phyloP scores from a whole-genome alignment of 1,140 invertebrate genomes.

The Drosophila eugracilis region DNA sequence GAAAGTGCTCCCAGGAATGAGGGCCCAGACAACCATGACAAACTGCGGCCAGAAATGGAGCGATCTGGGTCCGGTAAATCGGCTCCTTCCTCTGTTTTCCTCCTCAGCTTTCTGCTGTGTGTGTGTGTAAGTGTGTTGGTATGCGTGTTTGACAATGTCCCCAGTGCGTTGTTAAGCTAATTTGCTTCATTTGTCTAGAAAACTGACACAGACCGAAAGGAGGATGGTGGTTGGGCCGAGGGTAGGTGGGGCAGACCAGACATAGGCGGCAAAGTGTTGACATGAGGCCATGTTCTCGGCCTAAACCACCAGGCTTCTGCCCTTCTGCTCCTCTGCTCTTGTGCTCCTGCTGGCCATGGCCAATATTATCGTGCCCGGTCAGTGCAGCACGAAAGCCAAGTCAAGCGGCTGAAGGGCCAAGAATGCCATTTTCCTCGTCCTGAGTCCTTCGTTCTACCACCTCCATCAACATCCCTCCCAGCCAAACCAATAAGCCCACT shows the following conservation, averaged over 20 bases:
- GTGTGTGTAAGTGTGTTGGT: slow-evolving; percentile 13
- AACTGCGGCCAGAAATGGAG: slow-evolving; percentile 33
- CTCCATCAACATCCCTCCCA: neutral
- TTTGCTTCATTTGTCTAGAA: slow-evolving; percentile 83
- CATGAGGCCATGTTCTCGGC: slow-evolving; percentile 68
- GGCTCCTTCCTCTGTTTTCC: slow-evolving; percentile 1
- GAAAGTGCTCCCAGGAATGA: slow-evolving; percentile 4
- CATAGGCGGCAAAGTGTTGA: slow-evolving; percentile 67
- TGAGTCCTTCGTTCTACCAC: neutral
- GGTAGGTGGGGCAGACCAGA: neutral
- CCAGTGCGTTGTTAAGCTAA: slow-evolving; percentile 79
- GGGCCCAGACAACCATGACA: slow-evolving; percentile 13
- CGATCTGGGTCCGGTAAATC: slow-evolving; percentile 38
- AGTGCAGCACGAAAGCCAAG: slow-evolving; percentile 64
- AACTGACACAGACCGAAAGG: slow-evolving; percentile 54
- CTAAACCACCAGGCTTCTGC: slow-evolving; percentile 20
- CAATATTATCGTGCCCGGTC: slow-evolving; percentile 58
- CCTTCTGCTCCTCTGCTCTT: neutral
- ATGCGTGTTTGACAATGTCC: slow-evolving; percentile 66
- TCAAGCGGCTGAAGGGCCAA: slow-evolving; percentile 43
- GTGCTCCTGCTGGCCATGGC: slow-evolving; percentile 39
- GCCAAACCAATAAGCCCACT: slow-evolving; percentile 26
- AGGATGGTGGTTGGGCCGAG: neutral
- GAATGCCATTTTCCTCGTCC: slow-evolving; percentile 15
- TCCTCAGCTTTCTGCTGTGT: neutral